Percentiles rank a stretch among this genome's conserved stretches.
phyloP scores from a whole-genome alignment of 2,888 invertebrate genomes.

The Erpobdella octoculata region DNA sequence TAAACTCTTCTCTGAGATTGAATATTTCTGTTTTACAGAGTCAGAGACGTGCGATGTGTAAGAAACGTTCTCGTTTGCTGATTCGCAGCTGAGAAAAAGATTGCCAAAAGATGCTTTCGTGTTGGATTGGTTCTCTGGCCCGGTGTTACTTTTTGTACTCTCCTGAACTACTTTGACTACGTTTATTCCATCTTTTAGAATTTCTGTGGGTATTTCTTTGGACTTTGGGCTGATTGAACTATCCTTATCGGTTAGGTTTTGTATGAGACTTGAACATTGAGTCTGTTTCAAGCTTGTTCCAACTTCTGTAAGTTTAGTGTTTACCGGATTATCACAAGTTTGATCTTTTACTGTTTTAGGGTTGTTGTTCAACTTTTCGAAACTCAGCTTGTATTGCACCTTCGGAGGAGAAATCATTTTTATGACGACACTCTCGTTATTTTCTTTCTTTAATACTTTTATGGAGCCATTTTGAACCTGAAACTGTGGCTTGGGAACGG shows the following conservation, averaged over 20 bases:
- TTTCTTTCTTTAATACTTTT: constrained; percentile 21
- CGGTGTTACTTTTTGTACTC: background rate
- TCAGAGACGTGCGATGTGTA: too few species aligned
- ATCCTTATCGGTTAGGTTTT: background rate
- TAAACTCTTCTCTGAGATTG: background rate
- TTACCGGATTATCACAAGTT: too few species aligned
- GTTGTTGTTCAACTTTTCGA: constrained; percentile 7
- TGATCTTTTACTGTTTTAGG: too few species aligned
- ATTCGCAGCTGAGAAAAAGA: background rate
- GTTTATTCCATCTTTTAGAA: background rate
- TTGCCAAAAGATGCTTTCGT: background rate
- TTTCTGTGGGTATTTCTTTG: too few species aligned
- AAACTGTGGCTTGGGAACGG: background rate
- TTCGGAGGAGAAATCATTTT: constrained; percentile 23
- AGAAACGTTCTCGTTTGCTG: background rate
- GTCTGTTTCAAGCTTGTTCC: background rate
- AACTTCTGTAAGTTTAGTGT: too few species aligned
- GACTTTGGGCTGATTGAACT: too few species aligned
- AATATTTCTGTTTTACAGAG: background rate
- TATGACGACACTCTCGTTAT: constrained; percentile 21
- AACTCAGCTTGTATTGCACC: constrained; percentile 19
- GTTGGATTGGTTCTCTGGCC: background rate
- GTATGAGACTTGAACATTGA: background rate
- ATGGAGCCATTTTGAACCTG: constrained; percentile 13
- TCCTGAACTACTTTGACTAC: background rate